Conservation (phyloP, 2,888 invertebrate genomes). For the Priocnemis perturbator region DNA sequence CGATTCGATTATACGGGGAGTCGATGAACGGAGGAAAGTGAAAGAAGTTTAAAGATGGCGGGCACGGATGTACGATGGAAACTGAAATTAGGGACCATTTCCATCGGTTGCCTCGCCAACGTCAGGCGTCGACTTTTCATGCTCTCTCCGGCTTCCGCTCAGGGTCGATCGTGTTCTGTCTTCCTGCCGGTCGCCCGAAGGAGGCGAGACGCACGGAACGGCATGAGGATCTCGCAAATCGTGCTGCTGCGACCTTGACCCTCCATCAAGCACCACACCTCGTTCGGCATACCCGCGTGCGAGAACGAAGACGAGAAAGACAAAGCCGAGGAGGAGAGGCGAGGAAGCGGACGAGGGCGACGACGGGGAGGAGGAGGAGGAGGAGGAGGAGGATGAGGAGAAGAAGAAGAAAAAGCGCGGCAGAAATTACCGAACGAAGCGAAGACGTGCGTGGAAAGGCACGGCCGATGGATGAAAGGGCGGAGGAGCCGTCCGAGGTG, state of each 20-base stretch:
- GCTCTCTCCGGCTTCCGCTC: background rate
- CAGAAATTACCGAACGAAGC: slow-evolving; percentile 32
- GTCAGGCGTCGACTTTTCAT: background rate
- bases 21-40: background rate
- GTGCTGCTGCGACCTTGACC: background rate
- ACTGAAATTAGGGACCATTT: background rate
- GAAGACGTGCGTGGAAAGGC: slow-evolving; percentile 37
- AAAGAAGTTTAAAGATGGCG: too few species aligned
- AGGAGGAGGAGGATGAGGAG: slow-evolving; percentile 12
- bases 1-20: background rate
- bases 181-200: background rate
- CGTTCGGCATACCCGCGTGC: background rate
- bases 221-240: background rate
- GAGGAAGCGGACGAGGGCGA: background rate
- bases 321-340: slow-evolving; percentile 7
- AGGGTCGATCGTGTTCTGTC: background rate
- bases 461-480: slow-evolving; percentile 51
- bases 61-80: background rate
- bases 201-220: too few species aligned
- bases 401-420: slow-evolving; percentile 20
- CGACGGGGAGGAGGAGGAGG: slow-evolving; percentile 9
- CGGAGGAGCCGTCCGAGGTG: slow-evolving; percentile 31
- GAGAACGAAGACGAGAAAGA: background rate
- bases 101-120: background rate
- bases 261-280: background rate